These are phyloP conservation scores for Chamaedrilus cognettii DNA, from an alignment of 2,888 invertebrate genomes.

Conservation along the genomic window DNA sequence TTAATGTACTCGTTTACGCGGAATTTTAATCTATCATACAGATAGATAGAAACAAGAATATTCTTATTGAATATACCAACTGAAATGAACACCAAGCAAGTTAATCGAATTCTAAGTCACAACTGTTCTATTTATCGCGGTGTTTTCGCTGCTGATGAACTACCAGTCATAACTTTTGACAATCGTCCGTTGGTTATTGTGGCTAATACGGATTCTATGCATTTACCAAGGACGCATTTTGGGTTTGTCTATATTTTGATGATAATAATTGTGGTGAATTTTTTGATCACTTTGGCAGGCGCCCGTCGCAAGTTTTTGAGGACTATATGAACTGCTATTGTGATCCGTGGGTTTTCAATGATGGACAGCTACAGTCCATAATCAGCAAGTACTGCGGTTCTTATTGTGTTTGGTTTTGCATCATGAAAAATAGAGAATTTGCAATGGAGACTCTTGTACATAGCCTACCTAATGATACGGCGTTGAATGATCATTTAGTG, in stretches of 20 bases:
- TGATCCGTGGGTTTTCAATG: neutral
- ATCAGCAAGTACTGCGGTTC: neutral
- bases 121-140: neutral
- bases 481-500: neutral
- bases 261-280: constrained; percentile 1
- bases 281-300: constrained; percentile 5
- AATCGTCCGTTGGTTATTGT: neutral
- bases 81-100: neutral
- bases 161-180: neutral
- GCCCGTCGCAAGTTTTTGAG: neutral
- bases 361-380: neutral
- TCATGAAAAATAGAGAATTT: no score
- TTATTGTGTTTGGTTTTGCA: neutral
- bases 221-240: neutral
- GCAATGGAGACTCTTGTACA: no score
- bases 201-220: neutral
- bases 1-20: constrained; percentile 4
- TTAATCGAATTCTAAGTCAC: neutral
- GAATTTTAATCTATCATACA: constrained; percentile 13
- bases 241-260: neutral
- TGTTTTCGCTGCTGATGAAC: neutral
- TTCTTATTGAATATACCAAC: constrained; percentile 6
- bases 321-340: neutral
- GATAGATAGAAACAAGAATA: neutral
- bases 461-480: neutral